These are phyloP conservation scores for Ips typographus DNA, from an alignment of 1,140 invertebrate species.

Conservation along the genomic window DNA sequence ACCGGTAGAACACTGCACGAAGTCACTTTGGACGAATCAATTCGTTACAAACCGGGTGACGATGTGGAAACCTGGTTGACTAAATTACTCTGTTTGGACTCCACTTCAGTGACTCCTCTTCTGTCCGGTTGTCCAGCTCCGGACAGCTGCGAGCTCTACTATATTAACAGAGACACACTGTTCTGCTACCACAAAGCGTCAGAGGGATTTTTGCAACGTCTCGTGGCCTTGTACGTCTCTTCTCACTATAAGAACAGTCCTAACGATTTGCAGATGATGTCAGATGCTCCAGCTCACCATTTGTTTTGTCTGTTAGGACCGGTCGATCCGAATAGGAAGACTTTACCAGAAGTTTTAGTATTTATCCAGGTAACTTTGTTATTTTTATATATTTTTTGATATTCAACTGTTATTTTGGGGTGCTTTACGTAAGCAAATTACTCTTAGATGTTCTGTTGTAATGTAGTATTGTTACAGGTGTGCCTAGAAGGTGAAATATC, in stretches of 20 bases:
- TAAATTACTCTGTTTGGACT: constrained; percentile 89
- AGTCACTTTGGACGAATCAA: constrained; percentile 88
- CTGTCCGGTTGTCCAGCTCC: constrained; percentile 84
- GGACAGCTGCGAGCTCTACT: constrained; percentile 86
- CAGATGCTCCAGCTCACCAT: constrained; percentile 97
- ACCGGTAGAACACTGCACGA: constrained; percentile 57
- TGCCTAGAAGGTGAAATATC: constrained; percentile 96
- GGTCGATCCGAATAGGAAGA: constrained; percentile 66
- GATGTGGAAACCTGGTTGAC: constrained; percentile 91
- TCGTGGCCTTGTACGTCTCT: constrained; percentile 93
- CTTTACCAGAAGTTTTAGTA: constrained; percentile 87
- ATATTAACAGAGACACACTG: constrained; percentile 90
- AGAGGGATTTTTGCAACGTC: constrained; percentile 88
- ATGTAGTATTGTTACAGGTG: constrained; percentile 53
- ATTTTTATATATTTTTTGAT: not conserved
- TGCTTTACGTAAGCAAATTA: not conserved
- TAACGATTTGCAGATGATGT: constrained; percentile 98
- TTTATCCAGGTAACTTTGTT: constrained; percentile 70
- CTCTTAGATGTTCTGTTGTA: not conserved
- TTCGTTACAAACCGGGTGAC: constrained; percentile 90
- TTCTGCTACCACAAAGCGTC: constrained; percentile 98
- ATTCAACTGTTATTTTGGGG: constrained; percentile 2
- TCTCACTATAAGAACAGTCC: constrained; percentile 99
- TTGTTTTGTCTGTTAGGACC: constrained; percentile 94
- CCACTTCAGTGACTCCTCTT: constrained; percentile 64